phyloP scores from a whole-genome alignment of 2,888 invertebrate genomes.

The Eucriotettix oculatus region DNA sequence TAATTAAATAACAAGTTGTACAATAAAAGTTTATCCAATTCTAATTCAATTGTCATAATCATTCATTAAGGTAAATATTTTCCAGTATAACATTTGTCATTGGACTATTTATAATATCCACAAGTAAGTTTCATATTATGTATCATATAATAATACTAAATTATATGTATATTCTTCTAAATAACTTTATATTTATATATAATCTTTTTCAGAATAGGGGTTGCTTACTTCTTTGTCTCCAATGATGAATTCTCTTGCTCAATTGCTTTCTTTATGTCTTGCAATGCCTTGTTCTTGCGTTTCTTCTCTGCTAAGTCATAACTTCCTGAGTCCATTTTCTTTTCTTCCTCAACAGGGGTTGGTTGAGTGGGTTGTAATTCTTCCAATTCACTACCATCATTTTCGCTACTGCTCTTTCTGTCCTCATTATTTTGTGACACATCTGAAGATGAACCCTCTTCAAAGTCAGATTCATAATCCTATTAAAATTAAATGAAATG shows the following conservation, averaged over 20 bases:
- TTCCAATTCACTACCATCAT: slow-evolving; percentile 10
- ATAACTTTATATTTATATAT: too few species aligned
- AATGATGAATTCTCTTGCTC: slow-evolving; percentile 24
- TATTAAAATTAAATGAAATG: slow-evolving; percentile 11
- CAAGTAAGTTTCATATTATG: too few species aligned
- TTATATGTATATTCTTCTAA: too few species aligned
- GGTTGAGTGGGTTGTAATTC: slow-evolving; percentile 8
- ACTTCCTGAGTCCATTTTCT: slow-evolving; percentile 40
- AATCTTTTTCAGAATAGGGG: too few species aligned
- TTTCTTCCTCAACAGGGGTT: slow-evolving; percentile 28
- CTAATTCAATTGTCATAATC: too few species aligned
- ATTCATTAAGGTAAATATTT: too few species aligned
- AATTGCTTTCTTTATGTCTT: slow-evolving; percentile 27
- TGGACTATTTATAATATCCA: too few species aligned
- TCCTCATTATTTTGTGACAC: slow-evolving; percentile 13
- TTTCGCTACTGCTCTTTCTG: slow-evolving; percentile 14
- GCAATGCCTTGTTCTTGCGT: slow-evolving; percentile 18
- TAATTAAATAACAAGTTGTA: too few species aligned
- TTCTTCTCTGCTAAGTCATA: slow-evolving; percentile 29
- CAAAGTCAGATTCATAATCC: slow-evolving; percentile 36
- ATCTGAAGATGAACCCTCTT: slow-evolving; percentile 22
- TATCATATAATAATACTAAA: too few species aligned
- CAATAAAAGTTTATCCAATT: too few species aligned
- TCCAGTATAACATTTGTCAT: too few species aligned
- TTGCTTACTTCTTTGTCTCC: not conserved